These are phyloP conservation scores for Trachurus trachurus DNA, from an alignment of 2,797 vertebrate species.

Conservation along the genomic window DNA sequence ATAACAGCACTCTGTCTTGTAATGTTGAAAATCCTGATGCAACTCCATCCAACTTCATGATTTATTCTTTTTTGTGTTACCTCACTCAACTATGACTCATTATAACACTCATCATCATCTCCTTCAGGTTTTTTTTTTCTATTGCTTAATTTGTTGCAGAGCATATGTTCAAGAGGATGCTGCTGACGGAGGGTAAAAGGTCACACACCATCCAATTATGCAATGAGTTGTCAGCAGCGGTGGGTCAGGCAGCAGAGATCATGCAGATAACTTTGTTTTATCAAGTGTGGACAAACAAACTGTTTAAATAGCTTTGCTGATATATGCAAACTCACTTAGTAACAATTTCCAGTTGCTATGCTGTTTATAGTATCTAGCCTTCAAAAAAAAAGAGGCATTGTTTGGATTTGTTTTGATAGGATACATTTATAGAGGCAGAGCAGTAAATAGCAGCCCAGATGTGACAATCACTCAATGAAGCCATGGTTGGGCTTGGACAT, in stretches of 20 bases:
- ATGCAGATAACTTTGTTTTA: slow-evolving; percentile 27
- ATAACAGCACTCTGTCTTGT: neutral
- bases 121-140: slow-evolving; percentile 25
- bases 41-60: neutral
- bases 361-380: neutral
- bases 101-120: neutral
- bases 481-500: too few relatives aligned
- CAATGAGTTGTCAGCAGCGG: slow-evolving; percentile 37
- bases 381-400: neutral
- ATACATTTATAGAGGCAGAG: neutral
- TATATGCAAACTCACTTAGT: neutral
- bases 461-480: neutral
- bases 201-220: slow-evolving; percentile 53
- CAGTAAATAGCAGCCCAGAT: neutral
- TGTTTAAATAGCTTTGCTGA: neutral
- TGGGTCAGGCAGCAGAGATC: slow-evolving; percentile 19
- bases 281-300: neutral
- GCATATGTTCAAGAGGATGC: slow-evolving; percentile 34
- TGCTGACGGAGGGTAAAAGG: slow-evolving; percentile 29
- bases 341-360: neutral
- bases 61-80: neutral
- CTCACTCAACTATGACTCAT: neutral
- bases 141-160: slow-evolving; percentile 44
- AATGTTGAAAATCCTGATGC: neutral
- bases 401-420: neutral